Conservation (phyloP, 2,797 vertebrate species). For the Notamacropus eugenii region DNA sequence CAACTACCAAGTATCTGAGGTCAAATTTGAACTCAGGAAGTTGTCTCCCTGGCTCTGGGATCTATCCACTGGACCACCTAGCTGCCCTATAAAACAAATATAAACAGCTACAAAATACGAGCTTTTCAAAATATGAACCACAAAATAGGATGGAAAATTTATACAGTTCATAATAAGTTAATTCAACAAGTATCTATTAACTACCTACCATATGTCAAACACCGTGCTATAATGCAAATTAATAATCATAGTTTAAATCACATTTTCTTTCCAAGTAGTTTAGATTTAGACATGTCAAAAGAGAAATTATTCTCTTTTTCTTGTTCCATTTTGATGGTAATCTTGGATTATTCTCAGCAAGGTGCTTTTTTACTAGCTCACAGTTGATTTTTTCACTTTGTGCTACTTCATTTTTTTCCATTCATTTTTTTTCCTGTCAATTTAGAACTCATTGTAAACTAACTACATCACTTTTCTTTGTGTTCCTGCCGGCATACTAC, state of each 20-base stretch:
- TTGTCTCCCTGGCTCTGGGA: neutral
- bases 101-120: neutral
- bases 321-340: neutral
- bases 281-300: constrained; percentile 8
- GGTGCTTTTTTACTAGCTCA: neutral
- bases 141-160: neutral
- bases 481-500: neutral
- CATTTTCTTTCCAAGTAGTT: constrained; percentile 47
- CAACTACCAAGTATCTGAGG: neutral
- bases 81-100: neutral
- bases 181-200: neutral
- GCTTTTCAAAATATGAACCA: neutral
- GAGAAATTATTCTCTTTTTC: neutral
- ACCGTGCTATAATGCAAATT: neutral
- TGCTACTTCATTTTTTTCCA: neutral
- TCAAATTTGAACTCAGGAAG: neutral
- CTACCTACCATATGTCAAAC: neutral
- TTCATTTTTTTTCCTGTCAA: neutral
- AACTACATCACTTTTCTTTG: constrained; percentile 5
- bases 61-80: neutral
- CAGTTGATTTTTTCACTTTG: constrained; percentile 16
- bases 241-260: neutral
- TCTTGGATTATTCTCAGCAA: constrained; percentile 16
- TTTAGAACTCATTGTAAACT: constrained; percentile 40
- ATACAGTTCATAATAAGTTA: neutral